These are phyloP conservation scores for Cnemophilus loriae DNA, from an alignment of 2,113 vertebrate genomes.

Conservation along the genomic window DNA sequence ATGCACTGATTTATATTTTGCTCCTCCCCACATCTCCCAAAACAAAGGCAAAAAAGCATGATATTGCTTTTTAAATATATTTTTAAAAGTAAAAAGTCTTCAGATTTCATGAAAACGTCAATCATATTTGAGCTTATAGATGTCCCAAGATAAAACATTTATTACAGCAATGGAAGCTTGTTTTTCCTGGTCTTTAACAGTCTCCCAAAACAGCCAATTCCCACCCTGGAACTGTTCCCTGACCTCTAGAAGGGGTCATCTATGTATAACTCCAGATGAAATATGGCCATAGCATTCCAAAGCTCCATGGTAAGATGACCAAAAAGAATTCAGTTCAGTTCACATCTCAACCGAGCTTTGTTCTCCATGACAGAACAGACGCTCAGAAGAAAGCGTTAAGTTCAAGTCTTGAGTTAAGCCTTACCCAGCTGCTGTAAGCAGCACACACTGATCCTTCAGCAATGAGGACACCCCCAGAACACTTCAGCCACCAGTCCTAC, in stretches of 20 bases:
- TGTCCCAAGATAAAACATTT: background rate
- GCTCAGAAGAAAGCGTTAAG: background rate
- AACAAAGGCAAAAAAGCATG: background rate
- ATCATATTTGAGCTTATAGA: background rate
- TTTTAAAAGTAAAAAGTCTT: background rate
- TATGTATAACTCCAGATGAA: constrained; percentile 33
- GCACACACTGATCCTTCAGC: background rate
- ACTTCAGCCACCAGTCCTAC: background rate
- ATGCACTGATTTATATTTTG: background rate
- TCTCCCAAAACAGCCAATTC: background rate
- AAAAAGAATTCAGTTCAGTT: background rate
- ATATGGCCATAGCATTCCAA: background rate
- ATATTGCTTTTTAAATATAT: background rate
- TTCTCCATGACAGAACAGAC: background rate
- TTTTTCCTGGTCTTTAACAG: background rate
- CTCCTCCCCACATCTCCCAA: background rate
- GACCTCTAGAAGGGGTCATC: constrained; percentile 17
- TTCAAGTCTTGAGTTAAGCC: background rate
- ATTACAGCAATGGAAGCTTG: background rate
- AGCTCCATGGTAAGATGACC: background rate
- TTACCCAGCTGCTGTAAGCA: background rate
- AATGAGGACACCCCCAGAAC: background rate
- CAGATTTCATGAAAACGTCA: background rate
- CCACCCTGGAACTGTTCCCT: background rate
- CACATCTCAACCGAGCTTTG: background rate